Evolutionary conservation across 1,140 invertebrate species (phyloP).

Genomic region (Eufriesea mexicana): DNA sequence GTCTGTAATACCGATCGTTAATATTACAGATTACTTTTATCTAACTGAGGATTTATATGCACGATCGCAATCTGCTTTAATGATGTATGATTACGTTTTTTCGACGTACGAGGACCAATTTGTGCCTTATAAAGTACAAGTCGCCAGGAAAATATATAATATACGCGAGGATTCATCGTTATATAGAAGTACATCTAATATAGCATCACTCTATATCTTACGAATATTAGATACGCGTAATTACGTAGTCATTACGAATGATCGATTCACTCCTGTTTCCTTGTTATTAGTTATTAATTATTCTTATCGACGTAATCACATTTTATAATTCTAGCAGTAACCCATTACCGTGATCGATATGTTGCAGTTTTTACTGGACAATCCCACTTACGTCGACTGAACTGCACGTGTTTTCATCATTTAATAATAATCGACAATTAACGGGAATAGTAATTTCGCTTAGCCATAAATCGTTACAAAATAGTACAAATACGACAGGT

Average conservation of each 20-base stretch:
- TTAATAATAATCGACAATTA: conserved; percentile 25
- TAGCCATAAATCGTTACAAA: conserved; percentile 39
- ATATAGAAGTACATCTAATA: not conserved
- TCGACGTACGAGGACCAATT: conserved; percentile 35
- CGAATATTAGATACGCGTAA: conserved; percentile 22
- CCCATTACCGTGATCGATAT: conserved; percentile 65
- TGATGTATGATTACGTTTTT: conserved; percentile 35
- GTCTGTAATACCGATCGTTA: conserved; percentile 9
- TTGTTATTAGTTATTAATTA: conserved; percentile 30
- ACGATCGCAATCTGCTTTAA: not conserved
- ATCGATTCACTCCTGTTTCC: conserved; percentile 29
- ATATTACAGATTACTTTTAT: not conserved
- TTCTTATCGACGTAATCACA: conserved; percentile 30
- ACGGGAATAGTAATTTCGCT: conserved; percentile 12
- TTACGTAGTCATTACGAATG: conserved; percentile 17
- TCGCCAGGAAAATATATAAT: conserved; percentile 21
- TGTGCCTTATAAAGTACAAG: conserved; percentile 44
- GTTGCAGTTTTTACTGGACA: conserved; percentile 49
- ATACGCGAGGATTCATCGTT: conserved; percentile 6
- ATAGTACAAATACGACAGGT: conserved; percentile 40
- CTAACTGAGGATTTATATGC: not conserved
- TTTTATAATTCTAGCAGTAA: conserved; percentile 45
- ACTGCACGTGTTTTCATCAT: conserved; percentile 4
- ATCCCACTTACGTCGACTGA: conserved; percentile 2
- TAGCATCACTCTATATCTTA: conserved; percentile 35